These are phyloP conservation scores for Strix occidentalis DNA, from an alignment of 2,797 vertebrate species.

Conservation along the genomic window DNA sequence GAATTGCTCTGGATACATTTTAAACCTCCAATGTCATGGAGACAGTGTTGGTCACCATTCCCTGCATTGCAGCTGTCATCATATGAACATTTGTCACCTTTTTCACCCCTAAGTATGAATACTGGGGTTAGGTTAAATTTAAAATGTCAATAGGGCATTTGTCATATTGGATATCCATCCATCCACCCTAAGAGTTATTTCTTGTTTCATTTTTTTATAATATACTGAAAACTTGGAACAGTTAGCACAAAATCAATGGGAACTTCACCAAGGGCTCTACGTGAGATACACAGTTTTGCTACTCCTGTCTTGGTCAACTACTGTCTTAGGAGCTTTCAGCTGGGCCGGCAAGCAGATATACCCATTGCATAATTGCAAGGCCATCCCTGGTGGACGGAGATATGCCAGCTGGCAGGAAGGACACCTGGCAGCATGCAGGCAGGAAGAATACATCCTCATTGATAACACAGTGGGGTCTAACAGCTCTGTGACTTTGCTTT, in stretches of 20 bases:
- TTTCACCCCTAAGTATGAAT: background rate
- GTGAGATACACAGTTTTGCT: background rate
- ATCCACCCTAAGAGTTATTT: background rate
- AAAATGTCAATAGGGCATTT: background rate
- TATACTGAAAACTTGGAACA: background rate
- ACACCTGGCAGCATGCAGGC: background rate
- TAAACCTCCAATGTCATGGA: background rate
- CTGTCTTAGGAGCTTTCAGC: background rate
- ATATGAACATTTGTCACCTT: background rate
- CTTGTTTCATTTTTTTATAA: background rate
- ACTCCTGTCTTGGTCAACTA: background rate
- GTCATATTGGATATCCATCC: background rate
- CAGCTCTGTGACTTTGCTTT: background rate
- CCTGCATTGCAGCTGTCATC: background rate
- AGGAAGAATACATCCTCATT: background rate
- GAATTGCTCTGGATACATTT: background rate
- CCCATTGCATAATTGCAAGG: background rate
- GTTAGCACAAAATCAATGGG: background rate
- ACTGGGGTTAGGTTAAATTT: background rate
- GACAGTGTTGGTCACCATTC: background rate
- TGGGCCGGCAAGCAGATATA: background rate
- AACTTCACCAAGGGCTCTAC: background rate
- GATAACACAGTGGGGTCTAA: background rate
- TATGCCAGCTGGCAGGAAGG: constrained; percentile 9
- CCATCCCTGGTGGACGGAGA: background rate